A percentile compares a stretch with the other conserved stretches of the same genome.
These are phyloP conservation scores for Pentamera pediparva DNA, from an alignment of 53 echinoderm and acorn worm genomes.

Conservation along the genomic window DNA sequence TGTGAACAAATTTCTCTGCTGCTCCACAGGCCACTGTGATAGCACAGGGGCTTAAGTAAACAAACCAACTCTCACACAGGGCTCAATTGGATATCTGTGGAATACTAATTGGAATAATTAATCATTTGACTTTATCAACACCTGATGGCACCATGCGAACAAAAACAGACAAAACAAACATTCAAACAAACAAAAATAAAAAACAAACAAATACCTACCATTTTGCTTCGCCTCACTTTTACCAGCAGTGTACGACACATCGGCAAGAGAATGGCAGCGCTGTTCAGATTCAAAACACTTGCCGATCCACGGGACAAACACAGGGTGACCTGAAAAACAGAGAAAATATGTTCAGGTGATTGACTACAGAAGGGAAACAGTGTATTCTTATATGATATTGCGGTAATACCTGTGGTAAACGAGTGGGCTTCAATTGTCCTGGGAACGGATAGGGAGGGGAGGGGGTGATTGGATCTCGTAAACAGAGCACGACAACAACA, in stretches of 20 bases:
- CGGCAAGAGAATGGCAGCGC: conserved; percentile 80
- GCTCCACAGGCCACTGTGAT: background rate
- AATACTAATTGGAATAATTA: no score
- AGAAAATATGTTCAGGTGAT: background rate
- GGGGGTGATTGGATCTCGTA: no score
- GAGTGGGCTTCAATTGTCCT: no score
- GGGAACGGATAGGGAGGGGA: no score
- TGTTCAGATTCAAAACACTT: conserved; percentile 76
- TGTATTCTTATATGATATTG: background rate
- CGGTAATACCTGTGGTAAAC: no score
- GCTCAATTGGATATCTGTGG: background rate
- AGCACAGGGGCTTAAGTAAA: no score
- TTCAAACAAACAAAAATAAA: background rate
- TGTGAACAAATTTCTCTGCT: no score
- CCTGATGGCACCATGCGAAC: background rate
- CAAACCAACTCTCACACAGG: background rate
- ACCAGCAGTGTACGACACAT: conserved; percentile 75
- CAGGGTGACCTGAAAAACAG: conserved; percentile 56
- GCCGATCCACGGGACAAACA: conserved; percentile 88
- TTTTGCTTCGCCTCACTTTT: conserved; percentile 52
- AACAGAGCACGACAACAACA: no score
- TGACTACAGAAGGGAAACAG: background rate
- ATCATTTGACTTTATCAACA: background rate
- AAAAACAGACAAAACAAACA: background rate
- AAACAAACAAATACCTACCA: conserved; percentile 39